These are phyloP conservation scores for Patella pellucida DNA, from an alignment of 2,888 invertebrate species.

Conservation along the genomic window DNA sequence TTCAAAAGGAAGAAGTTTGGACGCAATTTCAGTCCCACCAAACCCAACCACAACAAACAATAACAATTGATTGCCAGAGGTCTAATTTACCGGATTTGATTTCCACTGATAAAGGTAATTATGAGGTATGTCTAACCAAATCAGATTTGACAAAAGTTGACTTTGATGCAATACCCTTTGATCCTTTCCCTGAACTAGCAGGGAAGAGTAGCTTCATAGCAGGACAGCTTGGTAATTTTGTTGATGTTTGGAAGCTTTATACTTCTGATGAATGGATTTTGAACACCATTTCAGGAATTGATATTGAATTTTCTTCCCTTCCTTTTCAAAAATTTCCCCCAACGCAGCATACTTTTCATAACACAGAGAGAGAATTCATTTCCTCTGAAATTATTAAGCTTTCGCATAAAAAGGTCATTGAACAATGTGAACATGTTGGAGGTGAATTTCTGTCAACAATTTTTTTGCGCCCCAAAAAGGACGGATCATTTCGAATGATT, in stretches of 20 bases:
- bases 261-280: neutral
- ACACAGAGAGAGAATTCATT: slow-evolving; percentile 3
- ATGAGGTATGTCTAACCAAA: neutral
- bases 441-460: too few relatives aligned
- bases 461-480: too few relatives aligned
- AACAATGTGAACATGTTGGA: too few relatives aligned
- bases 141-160: neutral
- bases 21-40: too few relatives aligned
- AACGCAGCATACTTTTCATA: neutral
- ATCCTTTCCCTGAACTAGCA: neutral
- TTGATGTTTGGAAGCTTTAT: neutral
- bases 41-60: too few relatives aligned
- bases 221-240: neutral
- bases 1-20: too few relatives aligned
- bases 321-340: neutral
- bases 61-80: too few relatives aligned
- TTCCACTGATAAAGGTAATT: neutral
- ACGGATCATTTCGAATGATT: too few relatives aligned
- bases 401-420: too few relatives aligned
- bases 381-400: too few relatives aligned
- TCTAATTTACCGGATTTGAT: too few relatives aligned
- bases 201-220: neutral
- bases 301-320: neutral
- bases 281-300: neutral
- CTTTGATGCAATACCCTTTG: neutral